Evolutionary conservation across 1,140 invertebrate species (phyloP).

Genomic region (Apis mellifera): Amel_HAv3.1 CM009942.2:2334501-2335000

Average conservation of each 20-base stretch:
- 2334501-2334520: conserved; percentile 68
- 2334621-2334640: not conserved
- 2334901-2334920: too few species aligned
- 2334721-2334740: not conserved
- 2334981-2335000: too few species aligned
- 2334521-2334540: conserved; percentile 22
- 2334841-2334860: not conserved
- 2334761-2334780: conserved; percentile 35
- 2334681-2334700: not conserved
- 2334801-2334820: not conserved
- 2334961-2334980: too few species aligned
- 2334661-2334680: not conserved
- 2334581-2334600: not conserved
- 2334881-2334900: not conserved
- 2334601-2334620: not conserved
- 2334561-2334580: conserved; percentile 50
- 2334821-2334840: conserved; percentile 3
- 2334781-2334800: not conserved
- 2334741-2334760: not conserved
- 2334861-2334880: too few species aligned
- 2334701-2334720: not conserved
- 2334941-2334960: too few species aligned
- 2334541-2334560: conserved; percentile 52
- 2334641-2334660: not conserved
- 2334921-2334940: too few species aligned